These are phyloP conservation scores for Plebejus melissa DNA, from an alignment of 2,888 invertebrate species.

Conservation along the genomic window DNA sequence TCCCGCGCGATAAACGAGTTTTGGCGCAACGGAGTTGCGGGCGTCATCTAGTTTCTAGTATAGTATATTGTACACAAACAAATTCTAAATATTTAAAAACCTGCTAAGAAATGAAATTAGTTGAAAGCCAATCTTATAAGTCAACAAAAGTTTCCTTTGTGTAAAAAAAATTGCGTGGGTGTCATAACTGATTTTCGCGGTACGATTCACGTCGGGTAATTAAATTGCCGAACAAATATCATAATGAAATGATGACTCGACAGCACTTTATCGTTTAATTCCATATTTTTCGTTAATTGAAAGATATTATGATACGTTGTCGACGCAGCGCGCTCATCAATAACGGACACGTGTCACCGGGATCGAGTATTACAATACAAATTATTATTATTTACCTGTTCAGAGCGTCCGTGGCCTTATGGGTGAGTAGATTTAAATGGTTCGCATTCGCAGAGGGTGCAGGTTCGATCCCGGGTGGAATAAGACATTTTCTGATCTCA, in stretches of 20 bases:
- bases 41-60: no score
- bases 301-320: conserved; percentile 27
- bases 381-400: neutral
- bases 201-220: neutral
- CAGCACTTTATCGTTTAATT: conserved; percentile 23
- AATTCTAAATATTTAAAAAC: neutral
- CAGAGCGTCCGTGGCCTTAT: no score
- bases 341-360: conserved; percentile 11
- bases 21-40: no score
- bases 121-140: neutral
- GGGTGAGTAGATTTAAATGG: no score
- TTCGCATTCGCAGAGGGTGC: no score
- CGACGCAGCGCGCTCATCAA: conserved; percentile 28
- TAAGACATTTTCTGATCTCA: no score
- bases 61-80: neutral
- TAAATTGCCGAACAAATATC: neutral
- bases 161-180: neutral
- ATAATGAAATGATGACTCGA: conserved; percentile 3
- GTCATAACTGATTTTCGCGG: neutral
- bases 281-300: conserved; percentile 35
- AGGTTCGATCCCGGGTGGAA: no score
- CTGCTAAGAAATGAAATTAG: neutral
- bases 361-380: conserved; percentile 13
- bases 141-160: neutral
- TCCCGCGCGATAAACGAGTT: no score